Evolutionary conservation across 2,797 vertebrate genomes (phyloP).

Genomic region (Lagodon rhomboides): DNA sequence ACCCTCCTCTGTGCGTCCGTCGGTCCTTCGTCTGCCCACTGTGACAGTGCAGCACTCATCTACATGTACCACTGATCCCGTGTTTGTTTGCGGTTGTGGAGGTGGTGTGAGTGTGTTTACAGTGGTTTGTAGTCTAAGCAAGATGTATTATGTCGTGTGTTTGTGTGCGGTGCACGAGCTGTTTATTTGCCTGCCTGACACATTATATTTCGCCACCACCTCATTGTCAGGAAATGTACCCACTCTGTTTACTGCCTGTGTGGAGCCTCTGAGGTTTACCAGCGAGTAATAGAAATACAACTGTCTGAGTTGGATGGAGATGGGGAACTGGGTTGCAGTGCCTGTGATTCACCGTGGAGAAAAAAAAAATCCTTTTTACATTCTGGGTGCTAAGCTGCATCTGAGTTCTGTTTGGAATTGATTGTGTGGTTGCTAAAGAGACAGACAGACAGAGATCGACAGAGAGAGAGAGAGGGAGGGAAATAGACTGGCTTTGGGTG

Average conservation of each 20-base stretch:
- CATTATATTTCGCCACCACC: conserved; percentile 72
- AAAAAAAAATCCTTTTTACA: conserved; percentile 75
- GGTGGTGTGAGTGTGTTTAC: conserved; percentile 57
- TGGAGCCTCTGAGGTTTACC: conserved; percentile 73
- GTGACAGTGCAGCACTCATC: conserved; percentile 70
- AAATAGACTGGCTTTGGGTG: conserved; percentile 75
- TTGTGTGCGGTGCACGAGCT: conserved; percentile 32
- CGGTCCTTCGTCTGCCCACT: conserved; percentile 58
- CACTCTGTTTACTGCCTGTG: conserved; percentile 73
- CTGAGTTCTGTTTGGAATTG: conserved; percentile 81
- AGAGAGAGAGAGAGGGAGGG: conserved; percentile 38
- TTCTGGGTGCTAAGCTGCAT: conserved; percentile 75
- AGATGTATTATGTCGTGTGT: conserved; percentile 37
- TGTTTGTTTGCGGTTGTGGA: conserved; percentile 61
- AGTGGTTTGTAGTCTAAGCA: conserved; percentile 55
- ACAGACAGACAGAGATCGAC: conserved; percentile 56
- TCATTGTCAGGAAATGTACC: conserved; percentile 78
- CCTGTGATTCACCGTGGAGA: conserved; percentile 71
- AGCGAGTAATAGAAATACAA: conserved; percentile 76
- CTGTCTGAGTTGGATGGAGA: conserved; percentile 77
- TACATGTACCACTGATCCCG: conserved; percentile 58
- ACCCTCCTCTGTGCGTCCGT: conserved; percentile 63
- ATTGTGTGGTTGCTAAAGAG: conserved; percentile 82
- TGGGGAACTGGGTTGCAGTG: conserved; percentile 65
- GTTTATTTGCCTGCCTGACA: conserved; percentile 75